Conservation (phyloP, 2,113 vertebrate species). For the Tragelaphus imberbis region DNA sequence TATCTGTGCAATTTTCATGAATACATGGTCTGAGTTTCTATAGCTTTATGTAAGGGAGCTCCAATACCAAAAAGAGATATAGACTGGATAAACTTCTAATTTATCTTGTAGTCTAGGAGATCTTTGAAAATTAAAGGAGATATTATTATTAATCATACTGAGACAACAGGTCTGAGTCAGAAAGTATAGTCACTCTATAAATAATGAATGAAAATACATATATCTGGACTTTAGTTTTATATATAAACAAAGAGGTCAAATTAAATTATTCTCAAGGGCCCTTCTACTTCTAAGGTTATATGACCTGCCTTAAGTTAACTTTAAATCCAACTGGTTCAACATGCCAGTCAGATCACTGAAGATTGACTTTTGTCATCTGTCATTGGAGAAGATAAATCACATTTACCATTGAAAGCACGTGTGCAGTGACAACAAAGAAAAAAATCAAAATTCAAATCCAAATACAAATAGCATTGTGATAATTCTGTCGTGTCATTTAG, state of each 20-base stretch:
- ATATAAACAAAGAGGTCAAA: neutral
- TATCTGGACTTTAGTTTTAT: neutral
- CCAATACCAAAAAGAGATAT: neutral
- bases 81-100: neutral
- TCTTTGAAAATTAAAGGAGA: neutral
- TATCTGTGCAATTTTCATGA: neutral
- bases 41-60: neutral
- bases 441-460: neutral
- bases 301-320: neutral
- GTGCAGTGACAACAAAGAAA: neutral
- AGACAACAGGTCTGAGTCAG: neutral
- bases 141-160: neutral
- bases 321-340: neutral
- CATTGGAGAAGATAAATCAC: constrained; percentile 2
- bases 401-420: neutral
- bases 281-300: neutral
- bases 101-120: neutral
- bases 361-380: neutral
- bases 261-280: neutral
- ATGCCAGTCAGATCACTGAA: neutral
- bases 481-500: neutral
- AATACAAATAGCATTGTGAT: neutral
- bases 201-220: neutral
- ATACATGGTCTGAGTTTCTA: neutral
- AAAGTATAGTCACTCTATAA: neutral